phyloP scores from a whole-genome alignment of 2,888 invertebrate species.

The Drosophila suboccidentalis region DNA sequence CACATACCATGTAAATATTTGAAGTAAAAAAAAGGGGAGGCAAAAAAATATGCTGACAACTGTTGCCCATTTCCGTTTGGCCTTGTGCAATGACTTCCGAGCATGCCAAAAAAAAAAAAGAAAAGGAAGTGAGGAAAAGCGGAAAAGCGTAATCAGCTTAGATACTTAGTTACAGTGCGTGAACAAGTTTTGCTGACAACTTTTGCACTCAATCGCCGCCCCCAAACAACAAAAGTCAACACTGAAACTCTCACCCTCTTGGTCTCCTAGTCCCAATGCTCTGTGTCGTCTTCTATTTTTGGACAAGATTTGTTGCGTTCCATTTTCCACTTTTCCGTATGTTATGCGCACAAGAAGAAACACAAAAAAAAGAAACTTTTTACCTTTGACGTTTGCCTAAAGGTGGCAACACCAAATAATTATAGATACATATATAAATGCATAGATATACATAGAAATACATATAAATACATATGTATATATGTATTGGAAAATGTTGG shows the following conservation, averaged over 20 bases:
- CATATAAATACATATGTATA: too few relatives aligned
- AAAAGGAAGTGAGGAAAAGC: conserved; percentile 33
- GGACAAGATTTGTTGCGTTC: conserved; percentile 74
- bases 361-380: conserved; percentile 60
- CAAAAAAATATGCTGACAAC: conserved; percentile 54
- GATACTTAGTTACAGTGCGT: conserved; percentile 61
- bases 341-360: too few relatives aligned
- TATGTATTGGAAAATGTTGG: conserved; percentile 19
- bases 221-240: conserved; percentile 51
- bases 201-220: conserved; percentile 48
- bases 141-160: conserved; percentile 66
- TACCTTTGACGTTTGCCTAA: conserved; percentile 72
- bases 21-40: conserved; percentile 27
- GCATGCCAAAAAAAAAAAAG: neutral
- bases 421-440: conserved; percentile 47
- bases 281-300: conserved; percentile 62
- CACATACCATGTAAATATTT: conserved; percentile 72
- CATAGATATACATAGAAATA: too few relatives aligned
- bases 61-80: conserved; percentile 65
- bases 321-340: too few relatives aligned
- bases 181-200: conserved; percentile 63
- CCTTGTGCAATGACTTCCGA: conserved; percentile 64
- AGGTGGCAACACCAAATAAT: conserved; percentile 67
- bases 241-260: conserved; percentile 7
- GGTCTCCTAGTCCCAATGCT: conserved; percentile 27